phyloP scores from a whole-genome alignment of 1,140 invertebrate genomes.

The Cotesia chilonis region DNA sequence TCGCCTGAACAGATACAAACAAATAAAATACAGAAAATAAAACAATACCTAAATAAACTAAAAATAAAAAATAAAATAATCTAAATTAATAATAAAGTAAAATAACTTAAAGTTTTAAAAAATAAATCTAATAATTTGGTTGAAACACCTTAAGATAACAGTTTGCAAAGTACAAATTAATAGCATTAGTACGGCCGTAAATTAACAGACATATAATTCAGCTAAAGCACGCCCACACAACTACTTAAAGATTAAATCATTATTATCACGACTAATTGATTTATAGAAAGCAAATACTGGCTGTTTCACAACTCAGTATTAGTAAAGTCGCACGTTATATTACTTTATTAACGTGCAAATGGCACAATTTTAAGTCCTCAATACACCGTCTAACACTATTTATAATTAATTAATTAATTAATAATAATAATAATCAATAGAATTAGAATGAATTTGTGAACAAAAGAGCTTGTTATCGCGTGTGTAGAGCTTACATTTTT shows the following conservation, averaged over 20 bases:
- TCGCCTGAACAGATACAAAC: too few species aligned
- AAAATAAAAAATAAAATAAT: too few species aligned
- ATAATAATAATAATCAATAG: neutral
- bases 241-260: neutral
- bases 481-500: conserved; percentile 37
- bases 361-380: neutral
- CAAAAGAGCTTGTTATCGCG: conserved; percentile 42
- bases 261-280: conserved; percentile 6
- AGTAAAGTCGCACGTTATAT: neutral
- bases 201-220: too few species aligned
- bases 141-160: too few species aligned
- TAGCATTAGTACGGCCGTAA: too few species aligned
- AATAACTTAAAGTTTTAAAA: too few species aligned
- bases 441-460: conserved; percentile 39
- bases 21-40: too few species aligned
- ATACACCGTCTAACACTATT: neutral
- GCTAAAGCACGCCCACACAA: too few species aligned
- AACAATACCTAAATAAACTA: too few species aligned
- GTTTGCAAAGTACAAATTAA: too few species aligned
- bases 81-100: too few species aligned
- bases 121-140: too few species aligned
- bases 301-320: neutral
- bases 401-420: conserved; percentile 1
- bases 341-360: neutral
- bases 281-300: neutral